Percentiles rank a stretch among this genome's conserved stretches.
Evolutionary conservation across 2,113 vertebrate species (phyloP).

Genomic region (Plectropomus leopardus): DNA sequence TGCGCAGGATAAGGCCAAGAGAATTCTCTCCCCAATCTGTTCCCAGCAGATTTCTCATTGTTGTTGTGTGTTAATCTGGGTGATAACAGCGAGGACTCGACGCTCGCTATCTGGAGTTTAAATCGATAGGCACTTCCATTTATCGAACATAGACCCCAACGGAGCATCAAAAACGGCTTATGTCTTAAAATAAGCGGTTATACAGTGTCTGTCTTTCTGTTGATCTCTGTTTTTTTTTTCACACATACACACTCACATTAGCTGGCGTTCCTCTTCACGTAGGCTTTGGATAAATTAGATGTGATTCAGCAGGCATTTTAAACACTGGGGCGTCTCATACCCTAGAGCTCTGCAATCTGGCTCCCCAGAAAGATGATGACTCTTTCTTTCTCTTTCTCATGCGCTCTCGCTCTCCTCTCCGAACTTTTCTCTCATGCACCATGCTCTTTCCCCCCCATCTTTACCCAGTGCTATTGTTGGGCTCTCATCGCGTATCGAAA

Average conservation of each 20-base stretch:
- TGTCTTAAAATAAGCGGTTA: conserved; percentile 61
- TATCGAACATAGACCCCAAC: conserved; percentile 53
- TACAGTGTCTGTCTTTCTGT: conserved; percentile 30
- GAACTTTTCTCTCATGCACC: conserved; percentile 33
- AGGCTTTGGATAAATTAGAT: conserved; percentile 73
- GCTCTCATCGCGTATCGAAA: conserved; percentile 69
- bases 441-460: conserved; percentile 19
- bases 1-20: conserved; percentile 36
- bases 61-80: conserved; percentile 63
- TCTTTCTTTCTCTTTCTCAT: conserved; percentile 44
- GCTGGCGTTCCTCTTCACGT: conserved; percentile 33
- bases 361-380: conserved; percentile 66
- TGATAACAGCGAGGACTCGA: conserved; percentile 44
- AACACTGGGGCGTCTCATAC: conserved; percentile 65
- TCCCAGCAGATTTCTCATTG: conserved; percentile 51
- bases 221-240: conserved; percentile 16
- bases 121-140: conserved; percentile 66
- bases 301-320: conserved; percentile 72
- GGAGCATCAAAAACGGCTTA: conserved; percentile 51
- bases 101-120: conserved; percentile 53
- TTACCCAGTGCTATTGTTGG: conserved; percentile 55
- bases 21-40: conserved; percentile 40
- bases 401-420: background rate
- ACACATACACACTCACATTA: background rate
- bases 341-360: conserved; percentile 72